A percentile compares a stretch with the other conserved stretches of the same genome.
Conservation (phyloP, 2,797 vertebrate species). For the Petrocephalus sullivani region DNA sequence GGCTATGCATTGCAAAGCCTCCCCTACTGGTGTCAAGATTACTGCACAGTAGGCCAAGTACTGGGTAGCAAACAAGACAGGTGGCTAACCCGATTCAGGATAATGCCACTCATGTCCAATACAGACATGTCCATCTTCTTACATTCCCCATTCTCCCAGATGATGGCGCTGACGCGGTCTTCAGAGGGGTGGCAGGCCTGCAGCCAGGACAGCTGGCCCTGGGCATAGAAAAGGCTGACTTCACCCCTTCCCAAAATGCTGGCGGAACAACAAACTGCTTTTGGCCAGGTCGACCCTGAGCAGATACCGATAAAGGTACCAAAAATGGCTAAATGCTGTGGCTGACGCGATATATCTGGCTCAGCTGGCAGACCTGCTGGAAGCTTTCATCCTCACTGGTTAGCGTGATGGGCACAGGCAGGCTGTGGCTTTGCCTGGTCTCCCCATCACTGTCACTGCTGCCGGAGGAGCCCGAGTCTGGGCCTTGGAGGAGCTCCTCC, state of each 20-base stretch:
- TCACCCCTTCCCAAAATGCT: background rate
- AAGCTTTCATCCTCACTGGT: conserved; percentile 77
- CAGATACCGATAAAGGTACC: background rate
- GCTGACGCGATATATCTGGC: background rate
- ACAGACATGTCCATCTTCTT: conserved; percentile 97
- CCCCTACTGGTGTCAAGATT: background rate
- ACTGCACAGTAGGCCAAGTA: background rate
- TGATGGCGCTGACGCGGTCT: conserved; percentile 88
- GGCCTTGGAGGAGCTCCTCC: conserved; percentile 90
- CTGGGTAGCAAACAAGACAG: background rate
- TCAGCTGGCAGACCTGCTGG: conserved; percentile 65
- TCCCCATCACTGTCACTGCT: conserved; percentile 84
- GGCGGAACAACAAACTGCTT: background rate
- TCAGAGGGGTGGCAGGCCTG: conserved; percentile 87
- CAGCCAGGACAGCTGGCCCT: conserved; percentile 91
- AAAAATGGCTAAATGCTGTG: background rate
- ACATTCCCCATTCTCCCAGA: conserved; percentile 95
- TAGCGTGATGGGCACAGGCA: conserved; percentile 52
- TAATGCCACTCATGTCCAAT: conserved; percentile 93
- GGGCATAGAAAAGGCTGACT: conserved; percentile 30
- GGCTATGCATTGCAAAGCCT: no score
- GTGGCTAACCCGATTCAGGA: conserved; percentile 82
- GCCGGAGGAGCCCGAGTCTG: conserved; percentile 78
- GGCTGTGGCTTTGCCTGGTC: conserved; percentile 49
- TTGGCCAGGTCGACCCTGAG: background rate